Evolutionary conservation across 1,140 invertebrate species (phyloP).

Genomic region (Mizuhopecten yessoensis): DNA sequence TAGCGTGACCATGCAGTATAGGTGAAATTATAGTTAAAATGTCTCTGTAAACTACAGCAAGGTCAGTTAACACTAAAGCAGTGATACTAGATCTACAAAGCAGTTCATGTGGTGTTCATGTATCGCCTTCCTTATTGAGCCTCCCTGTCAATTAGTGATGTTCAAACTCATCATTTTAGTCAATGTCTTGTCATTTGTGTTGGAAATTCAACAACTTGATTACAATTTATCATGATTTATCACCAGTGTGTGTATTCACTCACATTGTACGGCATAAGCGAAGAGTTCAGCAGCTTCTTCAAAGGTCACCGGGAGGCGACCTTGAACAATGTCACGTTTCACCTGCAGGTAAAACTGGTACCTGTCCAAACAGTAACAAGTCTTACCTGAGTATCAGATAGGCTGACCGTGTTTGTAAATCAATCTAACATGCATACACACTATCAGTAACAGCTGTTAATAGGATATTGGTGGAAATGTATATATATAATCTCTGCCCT

Average conservation of each 20-base stretch:
- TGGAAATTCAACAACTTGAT: too few relatives aligned
- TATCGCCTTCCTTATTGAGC: too few relatives aligned
- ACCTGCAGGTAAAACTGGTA: conserved; percentile 82
- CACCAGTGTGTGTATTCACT: conserved; percentile 54
- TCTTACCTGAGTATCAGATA: not conserved
- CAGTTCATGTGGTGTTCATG: too few relatives aligned
- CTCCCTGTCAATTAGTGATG: too few relatives aligned
- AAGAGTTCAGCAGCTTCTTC: conserved; percentile 79
- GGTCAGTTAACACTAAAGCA: not conserved
- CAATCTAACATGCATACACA: not conserved
- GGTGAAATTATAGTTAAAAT: not conserved
- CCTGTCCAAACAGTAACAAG: conserved; percentile 71
- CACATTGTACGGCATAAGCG: conserved; percentile 81
- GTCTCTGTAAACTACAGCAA: conserved; percentile 6
- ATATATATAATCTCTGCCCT: too few relatives aligned
- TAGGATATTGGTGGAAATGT: not conserved
- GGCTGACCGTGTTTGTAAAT: not conserved
- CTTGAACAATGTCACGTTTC: conserved; percentile 80
- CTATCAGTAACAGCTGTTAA: not conserved
- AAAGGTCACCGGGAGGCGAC: conserved; percentile 79
- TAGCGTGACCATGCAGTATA: not conserved
- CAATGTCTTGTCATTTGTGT: too few relatives aligned
- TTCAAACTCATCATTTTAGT: too few relatives aligned
- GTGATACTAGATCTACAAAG: not conserved
- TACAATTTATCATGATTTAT: too few relatives aligned